phyloP scores from a whole-genome alignment of 2,113 vertebrate genomes.

The Crocuta crocuta region DNA sequence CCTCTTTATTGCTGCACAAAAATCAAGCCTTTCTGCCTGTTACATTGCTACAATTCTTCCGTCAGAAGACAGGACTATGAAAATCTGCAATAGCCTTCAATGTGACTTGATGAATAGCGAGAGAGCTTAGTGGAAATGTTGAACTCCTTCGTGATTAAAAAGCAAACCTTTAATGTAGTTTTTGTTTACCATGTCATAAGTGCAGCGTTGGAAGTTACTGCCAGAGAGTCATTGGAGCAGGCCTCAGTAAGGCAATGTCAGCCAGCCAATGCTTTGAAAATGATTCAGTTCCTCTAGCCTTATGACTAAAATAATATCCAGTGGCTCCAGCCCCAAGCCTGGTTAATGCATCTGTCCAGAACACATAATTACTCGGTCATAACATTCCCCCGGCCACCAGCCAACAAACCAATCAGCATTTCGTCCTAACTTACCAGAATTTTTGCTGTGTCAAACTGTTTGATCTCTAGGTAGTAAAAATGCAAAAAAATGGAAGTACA shows the following conservation, averaged over 20 bases:
- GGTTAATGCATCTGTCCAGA: conserved; percentile 97
- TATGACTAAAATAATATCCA: conserved; percentile 95
- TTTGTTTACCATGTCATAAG: conserved; percentile 91
- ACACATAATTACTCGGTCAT: conserved; percentile 94
- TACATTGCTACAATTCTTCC: conserved; percentile 77
- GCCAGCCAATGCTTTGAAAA: conserved; percentile 90
- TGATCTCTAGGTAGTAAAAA: conserved; percentile 92
- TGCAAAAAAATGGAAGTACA: conserved; percentile 87
- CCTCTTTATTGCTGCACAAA: not conserved
- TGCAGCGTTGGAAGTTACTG: conserved; percentile 88
- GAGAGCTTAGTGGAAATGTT: conserved; percentile 85
- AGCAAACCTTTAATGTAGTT: conserved; percentile 90
- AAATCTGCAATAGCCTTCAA: conserved; percentile 81
- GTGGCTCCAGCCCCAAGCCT: conserved; percentile 95
- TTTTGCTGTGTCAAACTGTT: conserved; percentile 93
- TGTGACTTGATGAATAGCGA: conserved; percentile 86
- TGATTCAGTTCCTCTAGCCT: conserved; percentile 89
- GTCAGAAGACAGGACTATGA: conserved; percentile 75
- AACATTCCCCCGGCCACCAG: conserved; percentile 92
- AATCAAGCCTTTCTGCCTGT: conserved; percentile 35
- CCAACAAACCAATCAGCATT: conserved; percentile 91
- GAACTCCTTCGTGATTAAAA: conserved; percentile 88
- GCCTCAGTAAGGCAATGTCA: conserved; percentile 86
- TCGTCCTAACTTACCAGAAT: conserved; percentile 89
- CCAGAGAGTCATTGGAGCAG: conserved; percentile 89